phyloP scores from a whole-genome alignment of 2,888 invertebrate species.

The Ochropacha duplaris region DNA sequence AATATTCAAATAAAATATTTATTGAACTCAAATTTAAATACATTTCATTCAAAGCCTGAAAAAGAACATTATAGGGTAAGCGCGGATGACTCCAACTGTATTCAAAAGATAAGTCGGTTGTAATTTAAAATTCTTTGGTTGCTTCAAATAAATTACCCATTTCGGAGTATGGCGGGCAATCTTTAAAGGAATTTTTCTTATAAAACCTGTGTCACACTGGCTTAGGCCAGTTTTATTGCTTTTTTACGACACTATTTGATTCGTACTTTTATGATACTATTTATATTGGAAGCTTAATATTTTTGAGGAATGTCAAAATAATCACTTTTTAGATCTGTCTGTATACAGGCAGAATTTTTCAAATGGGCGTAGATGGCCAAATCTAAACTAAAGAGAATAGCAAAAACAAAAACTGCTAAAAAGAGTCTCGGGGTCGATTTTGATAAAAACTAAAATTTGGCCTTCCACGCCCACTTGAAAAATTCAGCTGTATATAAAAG shows the following conservation, averaged over 20 bases:
- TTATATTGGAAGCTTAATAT: too few species aligned
- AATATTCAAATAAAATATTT: neutral
- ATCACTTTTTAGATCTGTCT: too few species aligned
- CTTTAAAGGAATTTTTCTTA: constrained; percentile 6
- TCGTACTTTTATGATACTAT: too few species aligned
- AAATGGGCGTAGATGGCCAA: too few species aligned
- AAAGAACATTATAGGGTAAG: neutral
- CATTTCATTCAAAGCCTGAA: constrained; percentile 8
- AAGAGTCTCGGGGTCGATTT: too few species aligned
- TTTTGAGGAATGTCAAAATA: too few species aligned
- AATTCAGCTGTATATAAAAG: too few species aligned
- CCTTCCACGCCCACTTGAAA: too few species aligned
- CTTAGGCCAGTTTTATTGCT: neutral
- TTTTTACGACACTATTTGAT: neutral
- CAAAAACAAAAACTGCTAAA: too few species aligned
- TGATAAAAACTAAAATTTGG: too few species aligned
- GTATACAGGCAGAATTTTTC: too few species aligned
- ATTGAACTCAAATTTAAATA: neutral
- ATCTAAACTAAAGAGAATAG: too few species aligned
- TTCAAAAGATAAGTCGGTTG: constrained; percentile 6
- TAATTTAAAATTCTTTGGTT: constrained; percentile 5
- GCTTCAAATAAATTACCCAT: constrained; percentile 7
- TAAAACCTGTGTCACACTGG: neutral
- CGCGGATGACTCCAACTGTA: neutral
- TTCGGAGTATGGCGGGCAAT: constrained; percentile 4